Evolutionary conservation across 2,888 invertebrate species (phyloP).

Genomic region (Drosophila cracens): DNA sequence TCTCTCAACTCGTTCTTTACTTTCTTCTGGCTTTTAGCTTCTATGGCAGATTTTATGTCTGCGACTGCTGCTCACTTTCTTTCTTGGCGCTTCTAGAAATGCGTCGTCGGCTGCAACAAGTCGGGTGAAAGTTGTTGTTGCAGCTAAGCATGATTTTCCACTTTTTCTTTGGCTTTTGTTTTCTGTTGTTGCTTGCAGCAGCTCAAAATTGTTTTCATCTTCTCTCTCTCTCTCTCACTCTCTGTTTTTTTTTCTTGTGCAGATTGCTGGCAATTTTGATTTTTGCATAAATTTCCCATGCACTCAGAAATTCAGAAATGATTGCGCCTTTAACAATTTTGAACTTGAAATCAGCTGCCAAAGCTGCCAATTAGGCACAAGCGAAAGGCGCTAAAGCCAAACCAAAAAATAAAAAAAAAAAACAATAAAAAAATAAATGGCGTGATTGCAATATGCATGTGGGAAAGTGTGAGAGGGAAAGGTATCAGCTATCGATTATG

Average conservation of each 20-base stretch:
- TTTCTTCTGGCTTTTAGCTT: conserved; percentile 45
- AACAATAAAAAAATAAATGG: conserved; percentile 22
- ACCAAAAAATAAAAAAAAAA: not conserved
- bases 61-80: conserved; percentile 55
- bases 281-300: conserved; percentile 68
- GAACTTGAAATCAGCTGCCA: conserved; percentile 64
- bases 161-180: conserved; percentile 71
- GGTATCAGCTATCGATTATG: conserved; percentile 15
- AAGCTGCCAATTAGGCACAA: conserved; percentile 49
- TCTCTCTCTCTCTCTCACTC: not conserved
- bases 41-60: conserved; percentile 23
- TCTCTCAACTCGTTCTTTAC: conserved; percentile 39
- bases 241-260: conserved; percentile 29
- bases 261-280: conserved; percentile 68
- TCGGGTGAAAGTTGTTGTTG: conserved; percentile 76
- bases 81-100: conserved; percentile 54
- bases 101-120: conserved; percentile 35
- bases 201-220: conserved; percentile 19
- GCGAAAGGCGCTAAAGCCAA: conserved; percentile 46
- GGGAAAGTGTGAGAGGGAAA: conserved; percentile 20
- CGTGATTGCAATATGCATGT: conserved; percentile 27
- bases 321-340: conserved; percentile 54
- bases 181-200: conserved; percentile 44
- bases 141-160: conserved; percentile 75
- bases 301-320: conserved; percentile 46